Evolutionary conservation across 1,140 invertebrate species (phyloP).

Genomic region (Nixonia krombeini): DNA sequence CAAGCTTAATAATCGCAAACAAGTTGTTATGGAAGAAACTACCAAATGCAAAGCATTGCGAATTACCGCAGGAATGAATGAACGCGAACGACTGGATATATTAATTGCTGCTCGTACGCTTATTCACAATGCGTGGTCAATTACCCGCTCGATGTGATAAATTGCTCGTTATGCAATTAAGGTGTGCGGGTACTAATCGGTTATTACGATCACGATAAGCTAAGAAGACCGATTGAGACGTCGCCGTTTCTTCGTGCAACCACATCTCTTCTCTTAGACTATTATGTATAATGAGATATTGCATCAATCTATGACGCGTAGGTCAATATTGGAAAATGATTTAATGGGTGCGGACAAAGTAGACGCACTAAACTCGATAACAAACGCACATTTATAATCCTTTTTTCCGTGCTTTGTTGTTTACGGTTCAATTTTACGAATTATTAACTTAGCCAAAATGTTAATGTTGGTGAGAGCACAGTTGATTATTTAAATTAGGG

Average conservation of each 20-base stretch:
- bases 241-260: slow-evolving; percentile 30
- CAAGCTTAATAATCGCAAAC: slow-evolving; percentile 11
- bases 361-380: too few species aligned
- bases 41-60: slow-evolving; percentile 25
- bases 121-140: slow-evolving; percentile 44
- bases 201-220: slow-evolving; percentile 33
- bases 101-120: slow-evolving; percentile 16
- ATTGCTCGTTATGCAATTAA: slow-evolving; percentile 48
- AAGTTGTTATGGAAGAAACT: slow-evolving; percentile 26
- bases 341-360: too few species aligned
- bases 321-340: slow-evolving; percentile 25
- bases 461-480: too few species aligned
- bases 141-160: slow-evolving; percentile 50
- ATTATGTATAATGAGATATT: slow-evolving; percentile 4
- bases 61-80: slow-evolving; percentile 20
- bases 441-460: too few species aligned
- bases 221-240: slow-evolving; percentile 34
- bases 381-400: too few species aligned
- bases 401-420: too few species aligned
- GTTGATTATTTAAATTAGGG: too few species aligned
- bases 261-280: slow-evolving; percentile 7
- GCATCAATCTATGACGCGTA: slow-evolving; percentile 21
- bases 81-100: slow-evolving; percentile 16
- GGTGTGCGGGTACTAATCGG: slow-evolving; percentile 32
- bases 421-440: too few species aligned